phyloP scores from a whole-genome alignment of 1,140 invertebrate genomes.

The Drosophila simulans region DNA sequence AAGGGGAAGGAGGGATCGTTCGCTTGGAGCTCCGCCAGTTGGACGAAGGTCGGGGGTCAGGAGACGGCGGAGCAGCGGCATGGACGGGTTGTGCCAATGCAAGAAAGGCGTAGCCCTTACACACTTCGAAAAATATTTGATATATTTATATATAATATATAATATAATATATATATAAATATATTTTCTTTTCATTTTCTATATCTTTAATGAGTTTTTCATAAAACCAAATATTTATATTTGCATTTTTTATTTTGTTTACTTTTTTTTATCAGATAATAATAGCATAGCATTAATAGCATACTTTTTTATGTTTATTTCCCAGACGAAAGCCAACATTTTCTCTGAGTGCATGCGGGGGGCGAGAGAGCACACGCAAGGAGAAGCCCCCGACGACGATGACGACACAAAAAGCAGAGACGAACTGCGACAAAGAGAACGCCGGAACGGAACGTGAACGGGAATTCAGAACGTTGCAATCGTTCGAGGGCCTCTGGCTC shows the following conservation, averaged over 20 bases:
- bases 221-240: too few relatives aligned
- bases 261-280: too few relatives aligned
- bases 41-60: conserved; percentile 18
- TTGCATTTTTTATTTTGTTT: too few relatives aligned
- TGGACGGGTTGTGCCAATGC: conserved; percentile 11
- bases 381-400: conserved; percentile 55
- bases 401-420: conserved; percentile 74
- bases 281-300: too few relatives aligned
- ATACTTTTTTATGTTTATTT: too few relatives aligned
- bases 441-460: conserved; percentile 24
- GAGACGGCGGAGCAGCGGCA: conserved; percentile 2
- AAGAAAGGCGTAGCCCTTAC: conserved; percentile 1
- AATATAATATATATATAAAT: too few relatives aligned
- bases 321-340: neutral
- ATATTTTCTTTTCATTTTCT: too few relatives aligned
- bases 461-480: conserved; percentile 43
- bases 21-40: conserved; percentile 76
- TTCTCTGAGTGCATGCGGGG: conserved; percentile 5
- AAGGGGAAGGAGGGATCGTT: conserved; percentile 26
- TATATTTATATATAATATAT: too few relatives aligned
- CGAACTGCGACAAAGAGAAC: conserved; percentile 46
- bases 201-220: too few relatives aligned
- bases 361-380: conserved; percentile 5
- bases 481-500: conserved; percentile 74
- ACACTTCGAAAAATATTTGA: neutral